phyloP scores from a whole-genome alignment of 2,888 invertebrate genomes.

The Nomada lathburiana region DNA sequence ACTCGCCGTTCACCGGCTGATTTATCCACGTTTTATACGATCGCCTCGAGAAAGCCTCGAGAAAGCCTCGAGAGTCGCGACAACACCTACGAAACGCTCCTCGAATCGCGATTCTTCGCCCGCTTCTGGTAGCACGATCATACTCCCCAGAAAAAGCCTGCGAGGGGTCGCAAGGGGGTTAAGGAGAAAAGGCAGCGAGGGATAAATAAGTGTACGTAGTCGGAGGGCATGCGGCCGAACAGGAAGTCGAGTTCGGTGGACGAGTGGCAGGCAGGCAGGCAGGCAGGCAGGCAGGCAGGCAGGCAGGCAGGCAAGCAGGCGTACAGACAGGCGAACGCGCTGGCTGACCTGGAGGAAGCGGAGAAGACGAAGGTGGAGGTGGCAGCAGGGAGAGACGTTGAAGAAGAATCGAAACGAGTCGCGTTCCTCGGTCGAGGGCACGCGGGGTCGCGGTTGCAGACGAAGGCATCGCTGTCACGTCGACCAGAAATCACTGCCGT shows the following conservation, averaged over 20 bases:
- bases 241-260: neutral
- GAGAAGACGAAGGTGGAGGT: neutral
- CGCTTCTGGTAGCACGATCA: neutral
- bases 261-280: neutral
- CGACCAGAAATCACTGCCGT: constrained; percentile 79
- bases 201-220: too few relatives aligned
- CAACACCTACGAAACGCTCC: neutral
- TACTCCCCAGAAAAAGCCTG: neutral
- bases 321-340: neutral
- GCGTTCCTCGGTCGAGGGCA: constrained; percentile 62
- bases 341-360: constrained; percentile 19
- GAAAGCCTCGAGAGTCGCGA: constrained; percentile 39
- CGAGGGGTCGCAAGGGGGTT: too few relatives aligned
- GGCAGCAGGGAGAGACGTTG: constrained; percentile 19
- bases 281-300: neutral
- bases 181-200: neutral
- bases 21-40: constrained; percentile 79
- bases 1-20: constrained; percentile 65
- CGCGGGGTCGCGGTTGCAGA: constrained; percentile 77
- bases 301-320: constrained; percentile 5
- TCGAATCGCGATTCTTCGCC: constrained; percentile 4
- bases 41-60: constrained; percentile 53
- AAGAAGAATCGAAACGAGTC: constrained; percentile 56
- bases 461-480: constrained; percentile 77
- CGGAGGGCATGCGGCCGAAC: neutral